Evolutionary conservation across 2,797 vertebrate genomes (phyloP), one percentile per base, ranked within the genome.

Genomic region (Pitangus sulphuratus): DNA sequence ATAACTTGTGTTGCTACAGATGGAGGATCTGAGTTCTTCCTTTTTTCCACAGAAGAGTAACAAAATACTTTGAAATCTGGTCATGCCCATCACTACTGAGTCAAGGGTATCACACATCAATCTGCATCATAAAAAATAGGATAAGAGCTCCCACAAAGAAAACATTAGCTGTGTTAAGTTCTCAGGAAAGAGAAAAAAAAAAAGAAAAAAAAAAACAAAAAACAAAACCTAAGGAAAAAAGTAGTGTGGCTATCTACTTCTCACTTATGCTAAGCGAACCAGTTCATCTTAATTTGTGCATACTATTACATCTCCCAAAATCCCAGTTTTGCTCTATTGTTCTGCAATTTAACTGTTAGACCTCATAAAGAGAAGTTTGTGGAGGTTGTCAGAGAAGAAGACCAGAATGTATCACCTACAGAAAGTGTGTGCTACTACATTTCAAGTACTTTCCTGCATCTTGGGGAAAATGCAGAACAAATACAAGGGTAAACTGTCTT

Each of bases 31-130:
- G 21, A 82, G 25, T 54, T 48, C 42, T 79, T 87, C 47, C 50
- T 79, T 76, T 68, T 65, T 82, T 51, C 58, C 81, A 33, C 13
- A 42, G 48, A 70, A 35, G 16, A 81, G 26, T 50, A 50, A 90
- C 78, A 50, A 69, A 75, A 24, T 12, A 48, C 47, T 65, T 62
- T 61, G 40, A 77, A 89, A 89, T 39, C 8, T 58, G 42, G 20
- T 47, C 48, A 35, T 30, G 65, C 28, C 54, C 51, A 62, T 62
- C 48, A 60, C 57, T 68, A 39, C 16, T 57, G 53, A 68, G 61
- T 84, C 77, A 75, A 92, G 50, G 61, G 69, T 69, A 93, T 61
- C 65, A 72, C 45, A 61, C 42, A 62, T 77, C 78, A 47, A 79
- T 61, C 33, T 70, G 0, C 18, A 72, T 70, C 12, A 77, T 28